Conservation (phyloP, 2,888 invertebrate genomes). For the Nomada fabriciana region DNA sequence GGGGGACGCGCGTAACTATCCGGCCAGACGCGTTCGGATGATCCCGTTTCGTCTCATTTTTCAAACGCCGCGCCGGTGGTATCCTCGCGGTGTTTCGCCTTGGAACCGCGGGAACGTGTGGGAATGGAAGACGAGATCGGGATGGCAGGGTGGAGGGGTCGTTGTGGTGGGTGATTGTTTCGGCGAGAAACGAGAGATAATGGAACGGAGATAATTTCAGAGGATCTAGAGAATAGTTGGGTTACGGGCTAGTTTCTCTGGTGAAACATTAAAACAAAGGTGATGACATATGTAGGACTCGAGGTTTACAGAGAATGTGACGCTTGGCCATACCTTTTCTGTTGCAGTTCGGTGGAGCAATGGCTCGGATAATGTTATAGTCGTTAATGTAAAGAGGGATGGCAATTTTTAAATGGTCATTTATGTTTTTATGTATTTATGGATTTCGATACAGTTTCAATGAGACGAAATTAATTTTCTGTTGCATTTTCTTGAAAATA, state of each 20-base stretch:
- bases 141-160: neutral
- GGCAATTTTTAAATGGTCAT: too few species aligned
- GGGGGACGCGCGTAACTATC: conserved; percentile 44
- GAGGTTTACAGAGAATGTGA: too few species aligned
- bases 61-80: neutral
- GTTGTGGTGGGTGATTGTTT: too few species aligned
- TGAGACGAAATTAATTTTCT: neutral
- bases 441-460: neutral
- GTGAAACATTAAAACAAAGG: too few species aligned
- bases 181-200: neutral
- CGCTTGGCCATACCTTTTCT: too few species aligned
- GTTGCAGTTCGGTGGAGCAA: too few species aligned
- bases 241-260: too few species aligned
- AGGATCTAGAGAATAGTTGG: neutral
- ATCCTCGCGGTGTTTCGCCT: neutral
- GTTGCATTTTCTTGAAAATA: too few species aligned
- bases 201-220: neutral
- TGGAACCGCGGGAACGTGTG: neutral
- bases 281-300: too few species aligned
- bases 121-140: conserved; percentile 3
- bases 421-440: neutral
- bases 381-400: too few species aligned
- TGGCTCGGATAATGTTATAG: too few species aligned
- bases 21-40: conserved; percentile 43
- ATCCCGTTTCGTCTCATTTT: conserved; percentile 33